Base-by-base conservation (phyloP, 2,888 invertebrate species). In the Eupithecia vulgata region DNA sequence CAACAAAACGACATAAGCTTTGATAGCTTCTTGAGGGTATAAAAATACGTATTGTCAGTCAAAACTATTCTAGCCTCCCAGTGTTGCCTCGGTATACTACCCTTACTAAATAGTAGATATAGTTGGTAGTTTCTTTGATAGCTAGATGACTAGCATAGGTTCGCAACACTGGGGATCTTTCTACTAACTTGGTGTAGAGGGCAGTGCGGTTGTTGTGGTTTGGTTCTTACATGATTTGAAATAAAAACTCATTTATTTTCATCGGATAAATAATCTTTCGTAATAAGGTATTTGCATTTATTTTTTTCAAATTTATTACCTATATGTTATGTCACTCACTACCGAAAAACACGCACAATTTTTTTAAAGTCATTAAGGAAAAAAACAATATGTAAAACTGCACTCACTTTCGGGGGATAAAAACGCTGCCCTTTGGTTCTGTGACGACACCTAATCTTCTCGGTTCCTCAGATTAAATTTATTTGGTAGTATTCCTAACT, bases 51-150 rank as follows among this genome's bases (percentile, higher is more conserved):
- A 59, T 6, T 81, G 85, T 81, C 88, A 87, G 87, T 86, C 82
- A 13, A 81, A 84, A 79, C 68, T 76, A 81, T 78, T 78, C 81
- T 90, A 91, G 89, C 81, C 79, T 81, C 84, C 82, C 87, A 84
- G 90, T 90, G 90, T 91, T 90, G 91, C 91, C 86, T 79, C 83
- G 80, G 79, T 57, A n/a, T n/a, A 57, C 25, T 57, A 25, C 25
- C 57, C 57, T 59, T 30, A 30, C 30, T 59, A 59, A 59, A 57
- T 59, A 10, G 68, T 72, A 68, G 72, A 21, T 2, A 62, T 72
- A 68, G 72, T 61, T 37, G 21, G 68, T 68, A 68, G 40, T 59
- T 79, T 80, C 52, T 72, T 68, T 57, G 66, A 70, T 73, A 73
- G 73, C 69, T 73, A 69, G 69, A 73, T 35, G 48, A 62, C 42